Evolutionary conservation across 2,113 vertebrate species (phyloP), one percentile per base, ranked within the genome.

Genomic region (Corythoichthys intestinalis): DNA sequence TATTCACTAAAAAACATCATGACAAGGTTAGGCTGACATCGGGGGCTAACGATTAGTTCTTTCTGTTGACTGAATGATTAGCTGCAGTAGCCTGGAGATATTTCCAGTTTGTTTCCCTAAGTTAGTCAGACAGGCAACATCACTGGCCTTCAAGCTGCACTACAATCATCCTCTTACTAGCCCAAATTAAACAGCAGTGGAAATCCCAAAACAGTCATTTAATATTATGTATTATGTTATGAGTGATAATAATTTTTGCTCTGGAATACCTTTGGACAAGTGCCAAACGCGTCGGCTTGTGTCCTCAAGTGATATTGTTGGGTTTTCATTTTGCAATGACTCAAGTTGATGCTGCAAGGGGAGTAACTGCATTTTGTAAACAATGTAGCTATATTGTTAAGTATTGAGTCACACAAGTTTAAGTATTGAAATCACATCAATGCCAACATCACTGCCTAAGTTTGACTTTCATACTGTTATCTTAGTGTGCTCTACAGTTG

Each of bases 41-140:
- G 75, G 83, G 38, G 61, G 66, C 86, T 91, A 91, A 91, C 80
- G 87, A 91, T 88, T 88, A 90, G 85, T 70, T 86, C 80, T 80
- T 28, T 86, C 79, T 84, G 74, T 80, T 81, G 73, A 61, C 82
- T 86, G 83, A 88, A 86, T 90, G 89, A 91, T 90, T 89, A 87
- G 86, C 83, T 90, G 81, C 80, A 77, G 78, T 89, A 82, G 88
- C 90, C 89, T 59, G 76, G 75, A 87, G 89, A 88, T 85, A 86
- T 91, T 90, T 91, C 87, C 87, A 89, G 86, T 74, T 80, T 85
- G 88, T 90, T 87, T 85, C 83, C 83, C 87, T 89, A 80, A 89
- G 84, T 90, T 86, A 85, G 79, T 86, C 82, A 71, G 88, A 91
- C 88, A 85, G 83, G 84, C 76, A 77, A 75, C 79, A 86, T 89